These are phyloP conservation scores for Thunnus maccoyii DNA, from an alignment of 2,113 vertebrate genomes.

Conservation along the genomic window DNA sequence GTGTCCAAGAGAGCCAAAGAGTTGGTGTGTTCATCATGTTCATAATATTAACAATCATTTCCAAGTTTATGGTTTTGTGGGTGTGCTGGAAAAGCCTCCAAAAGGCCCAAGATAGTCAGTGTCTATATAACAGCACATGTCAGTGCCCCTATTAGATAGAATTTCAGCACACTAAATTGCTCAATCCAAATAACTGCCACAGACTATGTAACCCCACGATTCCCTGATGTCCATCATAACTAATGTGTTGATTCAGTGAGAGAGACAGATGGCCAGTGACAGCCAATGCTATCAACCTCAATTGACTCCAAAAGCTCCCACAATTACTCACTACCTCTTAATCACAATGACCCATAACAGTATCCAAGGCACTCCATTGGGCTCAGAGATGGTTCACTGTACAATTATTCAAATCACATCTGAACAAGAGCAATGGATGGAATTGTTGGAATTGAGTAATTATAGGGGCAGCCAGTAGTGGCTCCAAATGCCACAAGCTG, in stretches of 20 bases:
- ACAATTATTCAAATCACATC: slow-evolving; percentile 81
- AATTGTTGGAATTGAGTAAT: slow-evolving; percentile 79
- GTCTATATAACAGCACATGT: background rate
- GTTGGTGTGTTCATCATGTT: background rate
- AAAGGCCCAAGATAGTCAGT: background rate
- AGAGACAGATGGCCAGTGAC: slow-evolving; percentile 43
- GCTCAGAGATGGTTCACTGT: slow-evolving; percentile 60
- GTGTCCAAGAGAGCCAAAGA: background rate
- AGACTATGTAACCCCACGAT: slow-evolving; percentile 13
- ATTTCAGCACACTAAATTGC: background rate
- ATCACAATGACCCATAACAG: slow-evolving; percentile 68
- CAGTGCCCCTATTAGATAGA: slow-evolving; percentile 5
- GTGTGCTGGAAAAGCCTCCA: background rate
- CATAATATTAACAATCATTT: slow-evolving; percentile 21
- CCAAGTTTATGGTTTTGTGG: background rate
- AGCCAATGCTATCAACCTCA: slow-evolving; percentile 55
- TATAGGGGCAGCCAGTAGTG: slow-evolving; percentile 66
- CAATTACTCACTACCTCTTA: slow-evolving; percentile 67
- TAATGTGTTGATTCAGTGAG: slow-evolving; percentile 49
- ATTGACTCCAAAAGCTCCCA: slow-evolving; percentile 68
- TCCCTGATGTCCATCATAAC: slow-evolving; percentile 20
- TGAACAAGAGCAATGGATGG: slow-evolving; percentile 68
- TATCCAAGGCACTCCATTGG: slow-evolving; percentile 54
- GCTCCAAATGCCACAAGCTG: slow-evolving; percentile 78
- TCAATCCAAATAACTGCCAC: slow-evolving; percentile 16